Conservation (phyloP, 2,888 invertebrate species). For the Drosophila colorata region DNA sequence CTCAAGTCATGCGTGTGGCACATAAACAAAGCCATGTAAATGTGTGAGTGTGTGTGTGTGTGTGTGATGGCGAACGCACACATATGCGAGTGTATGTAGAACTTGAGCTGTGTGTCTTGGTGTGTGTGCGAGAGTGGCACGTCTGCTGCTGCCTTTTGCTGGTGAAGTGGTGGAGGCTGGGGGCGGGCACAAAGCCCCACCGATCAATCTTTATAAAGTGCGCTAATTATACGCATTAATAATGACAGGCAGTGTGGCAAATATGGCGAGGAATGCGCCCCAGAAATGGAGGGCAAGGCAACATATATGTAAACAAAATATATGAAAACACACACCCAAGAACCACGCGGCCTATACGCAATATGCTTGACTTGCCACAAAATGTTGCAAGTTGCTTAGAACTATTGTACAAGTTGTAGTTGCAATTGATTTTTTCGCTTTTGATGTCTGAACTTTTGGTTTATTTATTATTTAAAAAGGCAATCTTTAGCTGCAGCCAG, state of each 20-base stretch:
- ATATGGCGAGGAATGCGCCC: slow-evolving; percentile 2
- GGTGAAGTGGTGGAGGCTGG: not conserved
- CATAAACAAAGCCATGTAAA: slow-evolving; percentile 64
- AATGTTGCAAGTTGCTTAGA: too few species aligned
- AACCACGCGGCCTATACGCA: too few species aligned
- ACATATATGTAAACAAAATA: slow-evolving; percentile 36
- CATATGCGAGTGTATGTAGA: slow-evolving; percentile 14
- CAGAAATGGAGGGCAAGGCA: slow-evolving; percentile 16
- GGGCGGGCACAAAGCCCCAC: slow-evolving; percentile 41
- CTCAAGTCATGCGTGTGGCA: slow-evolving; percentile 71
- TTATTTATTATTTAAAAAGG: too few species aligned
- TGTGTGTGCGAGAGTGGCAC: slow-evolving; percentile 16
- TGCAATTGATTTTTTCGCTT: too few species aligned
- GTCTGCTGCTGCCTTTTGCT: slow-evolving; percentile 42
- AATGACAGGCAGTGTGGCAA: slow-evolving; percentile 59
- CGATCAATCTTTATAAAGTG: slow-evolving; percentile 77
- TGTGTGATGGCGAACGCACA: slow-evolving; percentile 19
- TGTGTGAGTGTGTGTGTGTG: slow-evolving; percentile 14
- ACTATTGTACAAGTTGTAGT: too few species aligned
- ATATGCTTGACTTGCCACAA: too few species aligned
- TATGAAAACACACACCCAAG: too few species aligned
- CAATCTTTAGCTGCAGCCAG: too few species aligned
- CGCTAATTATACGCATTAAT: slow-evolving; percentile 76
- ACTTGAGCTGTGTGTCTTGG: slow-evolving; percentile 60
- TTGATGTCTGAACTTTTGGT: too few species aligned